Evolutionary conservation across 1,140 invertebrate genomes (phyloP).

Genomic region (Drosophila malerkotliana): DNA sequence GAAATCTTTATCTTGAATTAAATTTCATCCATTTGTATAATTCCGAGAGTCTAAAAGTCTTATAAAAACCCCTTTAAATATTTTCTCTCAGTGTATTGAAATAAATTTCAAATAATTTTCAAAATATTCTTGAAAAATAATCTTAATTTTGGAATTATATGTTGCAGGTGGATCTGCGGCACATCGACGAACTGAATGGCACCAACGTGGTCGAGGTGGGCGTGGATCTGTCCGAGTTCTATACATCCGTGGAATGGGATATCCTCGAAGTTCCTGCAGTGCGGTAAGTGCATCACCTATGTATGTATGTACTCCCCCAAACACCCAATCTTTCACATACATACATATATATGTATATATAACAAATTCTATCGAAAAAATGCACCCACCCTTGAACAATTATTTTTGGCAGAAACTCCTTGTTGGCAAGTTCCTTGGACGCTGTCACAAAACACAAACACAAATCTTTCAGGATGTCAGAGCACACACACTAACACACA

Average conservation of each 20-base stretch:
- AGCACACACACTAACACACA: conserved; percentile 5
- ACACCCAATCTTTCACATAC: too few relatives aligned
- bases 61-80: too few relatives aligned
- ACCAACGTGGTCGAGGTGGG: conserved; percentile 94
- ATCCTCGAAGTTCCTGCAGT: conserved; percentile 97
- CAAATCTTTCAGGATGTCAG: conserved; percentile 64
- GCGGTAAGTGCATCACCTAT: conserved; percentile 86
- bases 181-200: conserved; percentile 93
- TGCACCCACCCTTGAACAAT: conserved; percentile 30
- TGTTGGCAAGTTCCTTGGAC: conserved; percentile 64
- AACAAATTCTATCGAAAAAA: conserved; percentile 6
- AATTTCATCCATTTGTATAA: too few relatives aligned
- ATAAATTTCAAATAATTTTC: too few relatives aligned
- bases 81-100: neutral
- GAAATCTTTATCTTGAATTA: too few relatives aligned
- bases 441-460: conserved; percentile 78
- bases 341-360: neutral
- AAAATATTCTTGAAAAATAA: too few relatives aligned
- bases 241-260: conserved; percentile 99
- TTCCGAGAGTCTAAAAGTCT: too few relatives aligned
- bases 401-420: conserved; percentile 65
- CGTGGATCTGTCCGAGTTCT: conserved; percentile 97
- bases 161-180: conserved; percentile 93
- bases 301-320: neutral
- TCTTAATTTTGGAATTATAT: conserved; percentile 13